Evolutionary conservation across 2,888 invertebrate species (phyloP).

Genomic region (Gasteruption jaculator): DNA sequence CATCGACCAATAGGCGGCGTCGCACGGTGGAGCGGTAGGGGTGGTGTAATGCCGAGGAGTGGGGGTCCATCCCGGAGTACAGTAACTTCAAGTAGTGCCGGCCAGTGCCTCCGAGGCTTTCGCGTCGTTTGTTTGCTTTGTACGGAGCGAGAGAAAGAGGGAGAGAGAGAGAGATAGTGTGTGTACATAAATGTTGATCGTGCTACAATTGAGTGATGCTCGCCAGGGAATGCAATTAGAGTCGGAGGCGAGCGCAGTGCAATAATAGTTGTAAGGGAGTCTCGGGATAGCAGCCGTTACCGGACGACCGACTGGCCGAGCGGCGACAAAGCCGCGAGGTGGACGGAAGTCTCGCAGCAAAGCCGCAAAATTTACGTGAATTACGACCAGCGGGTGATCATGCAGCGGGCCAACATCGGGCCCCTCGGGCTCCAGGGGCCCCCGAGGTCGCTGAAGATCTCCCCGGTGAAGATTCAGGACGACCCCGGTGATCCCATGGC

Average conservation of each 20-base stretch:
- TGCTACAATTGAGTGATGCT: background rate
- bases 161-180: background rate
- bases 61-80: conserved; percentile 22
- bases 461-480: conserved; percentile 46
- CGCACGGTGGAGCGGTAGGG: conserved; percentile 16
- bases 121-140: conserved; percentile 44
- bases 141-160: no score
- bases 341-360: no score
- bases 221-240: background rate
- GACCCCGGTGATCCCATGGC: conserved; percentile 44
- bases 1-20: conserved; percentile 8
- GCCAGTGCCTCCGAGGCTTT: conserved; percentile 48
- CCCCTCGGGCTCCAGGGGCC: conserved; percentile 47
- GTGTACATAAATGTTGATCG: background rate
- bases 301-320: background rate
- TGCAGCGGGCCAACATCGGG: conserved; percentile 44
- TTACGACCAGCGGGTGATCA: no score
- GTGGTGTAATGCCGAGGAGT: conserved; percentile 26
- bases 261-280: background rate
- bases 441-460: conserved; percentile 48
- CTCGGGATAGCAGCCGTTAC: background rate
- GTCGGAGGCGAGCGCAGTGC: no score
- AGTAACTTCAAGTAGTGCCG: conserved; percentile 26
- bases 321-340: no score
- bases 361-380: no score